These are phyloP conservation scores for Hydractinia echinata DNA, from an alignment of 30 jellyfish, hydroid and myxozoan species.

Conservation along the genomic window DNA sequence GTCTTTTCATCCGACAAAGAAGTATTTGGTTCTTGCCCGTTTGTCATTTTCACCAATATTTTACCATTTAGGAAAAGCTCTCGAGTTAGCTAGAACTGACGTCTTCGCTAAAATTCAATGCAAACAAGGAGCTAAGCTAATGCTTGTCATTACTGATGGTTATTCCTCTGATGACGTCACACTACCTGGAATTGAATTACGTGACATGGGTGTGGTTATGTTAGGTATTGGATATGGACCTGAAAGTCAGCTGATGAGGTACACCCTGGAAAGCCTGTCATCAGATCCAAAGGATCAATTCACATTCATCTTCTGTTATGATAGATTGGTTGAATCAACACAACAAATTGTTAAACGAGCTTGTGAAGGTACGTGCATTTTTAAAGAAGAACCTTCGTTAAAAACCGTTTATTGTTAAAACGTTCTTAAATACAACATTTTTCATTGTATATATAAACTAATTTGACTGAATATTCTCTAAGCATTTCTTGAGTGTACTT, in stretches of 20 bases:
- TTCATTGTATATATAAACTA: neutral
- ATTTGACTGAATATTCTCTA: neutral
- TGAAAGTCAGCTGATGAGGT: conserved; percentile 79
- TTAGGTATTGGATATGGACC: conserved; percentile 85
- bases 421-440: neutral
- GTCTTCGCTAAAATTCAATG: conserved; percentile 67
- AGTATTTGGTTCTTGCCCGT: no score
- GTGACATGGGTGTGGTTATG: conserved; percentile 86
- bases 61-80: conserved; percentile 67
- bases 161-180: conserved; percentile 90
- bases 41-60: neutral
- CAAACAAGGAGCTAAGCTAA: conserved; percentile 56
- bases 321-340: conserved; percentile 71
- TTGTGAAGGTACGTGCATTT: conserved; percentile 70
- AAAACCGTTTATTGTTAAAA: no score
- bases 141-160: conserved; percentile 82
- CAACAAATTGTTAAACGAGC: conserved; percentile 59
- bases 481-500: neutral
- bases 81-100: conserved; percentile 80
- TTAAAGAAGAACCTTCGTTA: no score
- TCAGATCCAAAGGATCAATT: conserved; percentile 77
- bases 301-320: conserved; percentile 74
- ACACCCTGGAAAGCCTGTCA: conserved; percentile 84
- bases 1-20: no score
- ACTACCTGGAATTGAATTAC: conserved; percentile 63